Conservation (phyloP, 2,113 vertebrate genomes). For the Dolichallabes microphthalmus region DNA sequence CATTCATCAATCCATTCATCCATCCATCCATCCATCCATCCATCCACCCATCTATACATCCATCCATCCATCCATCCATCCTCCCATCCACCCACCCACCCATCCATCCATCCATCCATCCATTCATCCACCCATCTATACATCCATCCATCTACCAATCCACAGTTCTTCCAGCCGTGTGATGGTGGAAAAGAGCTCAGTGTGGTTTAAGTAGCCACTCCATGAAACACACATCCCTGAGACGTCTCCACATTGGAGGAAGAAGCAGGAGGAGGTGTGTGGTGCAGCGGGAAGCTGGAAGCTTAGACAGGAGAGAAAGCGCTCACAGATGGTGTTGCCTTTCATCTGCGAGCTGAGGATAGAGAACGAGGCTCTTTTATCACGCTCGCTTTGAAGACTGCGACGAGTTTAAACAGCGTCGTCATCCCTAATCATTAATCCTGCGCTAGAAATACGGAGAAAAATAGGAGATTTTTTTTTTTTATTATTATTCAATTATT, state of each 20-base stretch:
- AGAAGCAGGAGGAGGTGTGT: neutral
- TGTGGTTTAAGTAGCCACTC: neutral
- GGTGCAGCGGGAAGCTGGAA: conserved; percentile 1
- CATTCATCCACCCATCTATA: too few relatives aligned
- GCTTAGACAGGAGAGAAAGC: conserved; percentile 15
- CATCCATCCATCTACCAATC: too few relatives aligned
- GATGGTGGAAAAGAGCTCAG: neutral
- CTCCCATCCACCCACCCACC: too few relatives aligned
- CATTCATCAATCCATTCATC: too few relatives aligned
- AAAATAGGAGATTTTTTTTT: neutral
- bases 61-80: too few relatives aligned
- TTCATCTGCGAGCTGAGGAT: conserved; percentile 39
- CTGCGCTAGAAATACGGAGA: neutral
- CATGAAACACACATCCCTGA: neutral
- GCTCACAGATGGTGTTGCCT: conserved; percentile 41
- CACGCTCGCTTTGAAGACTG: conserved; percentile 43
- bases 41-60: too few relatives aligned
- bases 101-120: too few relatives aligned
- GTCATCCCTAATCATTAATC: conserved; percentile 22
- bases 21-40: too few relatives aligned
- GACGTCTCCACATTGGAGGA: neutral
- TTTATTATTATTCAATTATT: neutral
- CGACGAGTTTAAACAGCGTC: conserved; percentile 20
- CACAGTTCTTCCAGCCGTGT: neutral
- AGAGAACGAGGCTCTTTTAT: conserved; percentile 34